phyloP scores from a whole-genome alignment of 2,797 vertebrate genomes.

The Poecilia velifera region DNA sequence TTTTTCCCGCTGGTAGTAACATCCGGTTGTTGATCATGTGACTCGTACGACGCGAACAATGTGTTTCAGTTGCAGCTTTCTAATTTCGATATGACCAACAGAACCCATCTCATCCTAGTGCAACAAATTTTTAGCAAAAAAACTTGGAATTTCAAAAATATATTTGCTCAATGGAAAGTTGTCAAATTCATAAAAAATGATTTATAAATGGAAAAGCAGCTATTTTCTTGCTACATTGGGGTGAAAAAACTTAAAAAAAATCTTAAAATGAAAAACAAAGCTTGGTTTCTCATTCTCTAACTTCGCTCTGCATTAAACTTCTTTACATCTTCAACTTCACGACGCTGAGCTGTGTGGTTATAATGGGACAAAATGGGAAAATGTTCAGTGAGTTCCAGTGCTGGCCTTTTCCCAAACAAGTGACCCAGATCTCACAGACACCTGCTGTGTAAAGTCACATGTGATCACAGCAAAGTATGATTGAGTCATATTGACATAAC shows the following conservation, averaged over 20 bases:
- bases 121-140: no score
- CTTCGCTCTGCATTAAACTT: neutral
- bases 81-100: no score
- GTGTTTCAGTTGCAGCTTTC: no score
- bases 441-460: neutral
- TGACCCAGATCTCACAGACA: neutral
- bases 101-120: no score
- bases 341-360: neutral
- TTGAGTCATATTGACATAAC: neutral
- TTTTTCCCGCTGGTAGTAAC: no score
- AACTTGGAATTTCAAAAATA: no score
- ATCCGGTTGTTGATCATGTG: no score
- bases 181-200: no score
- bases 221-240: neutral
- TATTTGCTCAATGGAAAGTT: no score
- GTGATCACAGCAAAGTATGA: neutral
- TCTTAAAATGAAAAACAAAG: neutral
- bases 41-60: no score
- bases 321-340: neutral
- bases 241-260: neutral
- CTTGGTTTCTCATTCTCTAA: neutral
- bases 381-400: neutral
- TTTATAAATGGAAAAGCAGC: no score
- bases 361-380: neutral
- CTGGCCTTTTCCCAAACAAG: neutral